Base-by-base conservation (phyloP, 2,797 vertebrate species). In the Babyrousa celebensis region DNA sequence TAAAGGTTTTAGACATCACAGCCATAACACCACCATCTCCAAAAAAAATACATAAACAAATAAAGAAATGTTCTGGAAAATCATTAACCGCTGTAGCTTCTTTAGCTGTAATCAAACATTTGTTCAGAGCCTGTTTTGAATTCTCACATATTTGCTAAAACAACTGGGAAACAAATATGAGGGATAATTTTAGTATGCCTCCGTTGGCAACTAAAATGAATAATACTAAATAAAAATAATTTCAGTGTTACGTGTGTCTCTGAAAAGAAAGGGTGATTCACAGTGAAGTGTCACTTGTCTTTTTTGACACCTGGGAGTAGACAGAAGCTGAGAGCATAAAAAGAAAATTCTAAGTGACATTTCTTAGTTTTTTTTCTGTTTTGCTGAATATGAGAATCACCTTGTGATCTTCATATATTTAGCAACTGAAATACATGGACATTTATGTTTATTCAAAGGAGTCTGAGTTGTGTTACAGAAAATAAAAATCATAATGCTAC, bases 191-290 rank as follows among this genome's bases (percentile, higher is more conserved):
- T 52, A 86, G 80, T 58, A 58, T 86, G 52, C 14, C 27, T 86
- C 36, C n/a, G 52, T 92, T 70, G 86, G 40, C 25, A 87, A 79
- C 85, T 48, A 48, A 84, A 68, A 70, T 60, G 62, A 93, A 62
- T n/a, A 92, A 86, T 25, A 93, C 20, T 36, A 91, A 87, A 78
- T 78, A 80, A 96, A 92, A 94, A 72, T 84, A 96, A 94, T 80
- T 68, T 92, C 25, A 65, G 16, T 62, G 36, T 25, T 40, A 17
- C 56, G 25, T 60, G 6, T 29, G 36, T 23, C 8, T 70, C 63
- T 78, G 18, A 85, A 58, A 93, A 87, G 43, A 86, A 86, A 70
- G 27, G 71, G 27, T 25, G 54, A 86, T 54, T 89, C 65, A 77
- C 52, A 90, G 77, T 94, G 71, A 95, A 84, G 84, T 40, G 52